Evolutionary conservation across 2,888 invertebrate genomes (phyloP).

Genomic region (Pristionchus fissidentatus): DNA sequence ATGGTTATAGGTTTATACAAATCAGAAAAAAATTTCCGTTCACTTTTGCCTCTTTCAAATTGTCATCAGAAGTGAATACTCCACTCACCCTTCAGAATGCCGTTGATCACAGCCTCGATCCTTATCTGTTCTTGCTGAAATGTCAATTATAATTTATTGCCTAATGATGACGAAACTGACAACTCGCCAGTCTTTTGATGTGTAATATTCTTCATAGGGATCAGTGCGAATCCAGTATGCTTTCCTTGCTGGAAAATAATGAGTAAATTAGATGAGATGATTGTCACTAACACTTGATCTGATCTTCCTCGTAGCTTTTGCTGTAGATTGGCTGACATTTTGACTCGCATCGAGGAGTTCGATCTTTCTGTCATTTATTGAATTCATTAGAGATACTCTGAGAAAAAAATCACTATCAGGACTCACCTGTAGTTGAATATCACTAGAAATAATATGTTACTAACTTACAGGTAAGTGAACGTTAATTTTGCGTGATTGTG

Average conservation of each 20-base stretch:
- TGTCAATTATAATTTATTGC: not conserved
- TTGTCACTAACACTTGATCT: slow-evolving; percentile 4
- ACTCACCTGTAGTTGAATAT: too few species aligned
- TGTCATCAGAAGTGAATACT: too few species aligned
- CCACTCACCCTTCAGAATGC: not conserved
- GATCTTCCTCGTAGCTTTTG: slow-evolving; percentile 12
- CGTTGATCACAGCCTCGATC: slow-evolving; percentile 10
- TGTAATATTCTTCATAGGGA: not conserved
- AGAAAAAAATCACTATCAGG: not conserved
- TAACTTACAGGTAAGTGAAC: too few species aligned
- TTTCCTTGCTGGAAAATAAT: not conserved
- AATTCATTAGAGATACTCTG: too few species aligned
- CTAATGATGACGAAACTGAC: not conserved
- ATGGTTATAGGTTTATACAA: too few species aligned
- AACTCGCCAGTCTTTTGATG: slow-evolving; percentile 4
- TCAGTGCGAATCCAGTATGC: slow-evolving; percentile 46
- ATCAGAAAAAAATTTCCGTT: not conserved
- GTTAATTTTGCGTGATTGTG: not conserved
- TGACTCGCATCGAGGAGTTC: slow-evolving; percentile 36
- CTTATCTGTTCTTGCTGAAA: not conserved
- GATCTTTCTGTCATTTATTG: slow-evolving; percentile 8
- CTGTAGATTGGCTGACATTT: slow-evolving; percentile 30
- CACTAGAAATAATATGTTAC: too few species aligned
- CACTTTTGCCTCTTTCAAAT: not conserved
- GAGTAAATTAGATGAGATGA: not conserved